These are phyloP conservation scores for Phengaris arion DNA, from an alignment of 2,888 invertebrate genomes.

Conservation along the genomic window DNA sequence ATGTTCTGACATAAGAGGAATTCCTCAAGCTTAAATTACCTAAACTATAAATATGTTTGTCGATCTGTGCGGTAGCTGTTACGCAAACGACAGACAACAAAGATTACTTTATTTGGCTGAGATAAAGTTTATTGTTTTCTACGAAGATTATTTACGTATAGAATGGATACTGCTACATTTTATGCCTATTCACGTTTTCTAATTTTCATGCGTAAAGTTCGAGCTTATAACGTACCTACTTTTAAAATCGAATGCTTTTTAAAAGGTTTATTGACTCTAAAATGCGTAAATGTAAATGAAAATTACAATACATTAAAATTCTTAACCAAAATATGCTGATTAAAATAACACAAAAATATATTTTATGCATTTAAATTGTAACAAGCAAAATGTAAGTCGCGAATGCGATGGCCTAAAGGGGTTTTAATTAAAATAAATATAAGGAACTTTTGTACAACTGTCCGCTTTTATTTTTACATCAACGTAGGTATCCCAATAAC, in stretches of 20 bases:
- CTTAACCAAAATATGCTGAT: neutral
- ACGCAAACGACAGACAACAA: neutral
- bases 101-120: conserved; percentile 15
- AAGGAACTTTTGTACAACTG: neutral
- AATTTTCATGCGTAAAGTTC: neutral
- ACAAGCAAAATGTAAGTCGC: neutral
- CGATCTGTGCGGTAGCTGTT: neutral
- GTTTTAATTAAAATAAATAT: conserved; percentile 2
- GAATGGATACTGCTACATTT: neutral
- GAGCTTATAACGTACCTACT: neutral
- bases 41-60: neutral
- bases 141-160: neutral
- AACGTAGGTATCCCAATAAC: too few relatives aligned
- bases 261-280: neutral
- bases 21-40: neutral
- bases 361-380: conserved; percentile 11
- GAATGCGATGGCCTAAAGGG: neutral
- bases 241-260: neutral
- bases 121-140: conserved; percentile 21
- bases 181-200: neutral
- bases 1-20: neutral
- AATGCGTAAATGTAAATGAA: neutral
- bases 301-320: neutral
- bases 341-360: neutral
- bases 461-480: neutral